Conservation (phyloP, 2,888 invertebrate genomes). For the Lysandra coridon region DNA sequence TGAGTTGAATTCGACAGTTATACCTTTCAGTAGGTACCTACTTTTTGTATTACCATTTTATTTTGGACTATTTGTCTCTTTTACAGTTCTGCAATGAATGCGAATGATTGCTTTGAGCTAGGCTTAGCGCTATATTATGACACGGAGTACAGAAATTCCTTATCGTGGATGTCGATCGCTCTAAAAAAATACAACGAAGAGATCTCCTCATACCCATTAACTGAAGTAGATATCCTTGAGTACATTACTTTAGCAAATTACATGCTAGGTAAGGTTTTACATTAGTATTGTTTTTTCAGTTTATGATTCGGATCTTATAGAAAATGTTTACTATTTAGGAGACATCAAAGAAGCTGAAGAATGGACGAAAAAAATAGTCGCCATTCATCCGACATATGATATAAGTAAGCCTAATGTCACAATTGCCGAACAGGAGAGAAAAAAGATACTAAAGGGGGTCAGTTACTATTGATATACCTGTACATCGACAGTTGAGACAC, state of each 20-base stretch:
- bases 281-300: not conserved
- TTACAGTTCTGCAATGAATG: conserved; percentile 83
- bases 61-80: not conserved
- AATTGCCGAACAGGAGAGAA: conserved; percentile 3
- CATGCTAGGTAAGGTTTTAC: conserved; percentile 84
- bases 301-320: not conserved
- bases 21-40: not conserved
- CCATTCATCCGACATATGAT: not conserved
- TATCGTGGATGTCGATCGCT: conserved; percentile 97
- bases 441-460: conserved; percentile 7
- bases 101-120: conserved; percentile 97
- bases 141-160: conserved; percentile 94
- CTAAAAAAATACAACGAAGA: conserved; percentile 86
- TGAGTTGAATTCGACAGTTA: conserved; percentile 43
- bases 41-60: not conserved
- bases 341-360: conserved; percentile 14
- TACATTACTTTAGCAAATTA: conserved; percentile 97
- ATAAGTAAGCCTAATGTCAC: not conserved
- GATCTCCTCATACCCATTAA: conserved; percentile 78
- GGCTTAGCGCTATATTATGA: conserved; percentile 96
- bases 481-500: not conserved
- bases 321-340: conserved; percentile 13
- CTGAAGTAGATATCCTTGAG: conserved; percentile 92
- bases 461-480: not conserved
- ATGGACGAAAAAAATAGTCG: conserved; percentile 20